phyloP scores from a whole-genome alignment of 2,888 invertebrate species.

The Eupithecia abbreviata region DNA sequence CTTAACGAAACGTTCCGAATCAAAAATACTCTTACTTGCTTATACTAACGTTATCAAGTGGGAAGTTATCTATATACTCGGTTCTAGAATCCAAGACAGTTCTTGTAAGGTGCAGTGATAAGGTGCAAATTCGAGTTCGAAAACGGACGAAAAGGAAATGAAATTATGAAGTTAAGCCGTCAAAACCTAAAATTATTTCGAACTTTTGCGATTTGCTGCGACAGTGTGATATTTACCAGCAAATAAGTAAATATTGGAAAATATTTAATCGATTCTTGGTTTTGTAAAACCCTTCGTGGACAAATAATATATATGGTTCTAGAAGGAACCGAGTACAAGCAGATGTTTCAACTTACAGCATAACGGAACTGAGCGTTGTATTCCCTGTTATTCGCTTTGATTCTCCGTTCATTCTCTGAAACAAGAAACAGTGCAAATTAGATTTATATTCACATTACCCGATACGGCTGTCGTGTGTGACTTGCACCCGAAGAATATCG shows the following conservation, averaged over 20 bases:
- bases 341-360: conserved; percentile 90
- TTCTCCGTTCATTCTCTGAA: conserved; percentile 98
- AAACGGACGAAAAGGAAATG: neutral
- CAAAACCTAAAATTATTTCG: neutral
- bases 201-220: neutral
- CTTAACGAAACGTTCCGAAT: neutral
- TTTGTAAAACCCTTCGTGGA: neutral
- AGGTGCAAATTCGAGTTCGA: neutral
- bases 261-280: neutral
- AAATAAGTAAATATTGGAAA: neutral
- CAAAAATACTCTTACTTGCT: neutral
- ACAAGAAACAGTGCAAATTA: conserved; percentile 69
- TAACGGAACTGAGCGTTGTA: conserved; percentile 99
- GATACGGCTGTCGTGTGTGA: neutral
- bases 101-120: neutral
- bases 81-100: neutral
- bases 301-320: neutral
- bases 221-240: neutral
- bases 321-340: neutral
- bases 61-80: neutral
- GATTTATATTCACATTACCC: conserved; percentile 12
- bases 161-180: neutral
- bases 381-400: conserved; percentile 97
- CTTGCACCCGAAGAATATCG: neutral
- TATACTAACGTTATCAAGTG: neutral